phyloP scores from a whole-genome alignment of 2,888 invertebrate genomes.

The Apodemia mormo region DNA sequence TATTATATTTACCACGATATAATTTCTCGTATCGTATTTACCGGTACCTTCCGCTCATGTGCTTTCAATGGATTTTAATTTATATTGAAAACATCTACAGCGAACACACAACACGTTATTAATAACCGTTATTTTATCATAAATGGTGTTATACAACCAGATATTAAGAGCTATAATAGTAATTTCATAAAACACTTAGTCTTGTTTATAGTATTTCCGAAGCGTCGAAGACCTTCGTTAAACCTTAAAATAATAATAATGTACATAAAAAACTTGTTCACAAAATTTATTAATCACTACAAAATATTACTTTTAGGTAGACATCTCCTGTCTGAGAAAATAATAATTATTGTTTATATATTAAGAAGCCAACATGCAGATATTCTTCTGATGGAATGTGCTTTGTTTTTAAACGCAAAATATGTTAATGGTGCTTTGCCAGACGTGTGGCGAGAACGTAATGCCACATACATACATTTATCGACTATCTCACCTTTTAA shows the following conservation, averaged over 20 bases:
- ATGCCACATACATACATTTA: no score
- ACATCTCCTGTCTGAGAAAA: no score
- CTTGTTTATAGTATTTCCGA: not conserved
- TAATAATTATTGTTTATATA: no score
- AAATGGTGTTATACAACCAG: not conserved
- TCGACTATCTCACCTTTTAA: no score
- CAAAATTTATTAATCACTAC: no score
- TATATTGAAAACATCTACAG: not conserved
- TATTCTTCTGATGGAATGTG: no score
- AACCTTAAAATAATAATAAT: not conserved
- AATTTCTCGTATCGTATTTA: not conserved
- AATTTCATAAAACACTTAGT: not conserved
- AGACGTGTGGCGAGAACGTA: no score
- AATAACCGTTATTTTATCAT: not conserved
- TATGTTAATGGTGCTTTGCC: no score
- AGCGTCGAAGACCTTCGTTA: not conserved
- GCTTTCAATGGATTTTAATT: not conserved
- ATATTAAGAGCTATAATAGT: slow-evolving; percentile 1
- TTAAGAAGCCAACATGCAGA: no score
- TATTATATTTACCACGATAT: not conserved
- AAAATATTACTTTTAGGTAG: no score
- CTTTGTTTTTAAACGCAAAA: no score
- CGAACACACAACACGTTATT: not conserved
- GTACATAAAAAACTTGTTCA: no score
- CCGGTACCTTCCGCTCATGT: not conserved